Evolutionary conservation across 2,113 vertebrate species (phyloP), one percentile per base, ranked within the genome.

Genomic region (Takifugu bimaculatus): DNA sequence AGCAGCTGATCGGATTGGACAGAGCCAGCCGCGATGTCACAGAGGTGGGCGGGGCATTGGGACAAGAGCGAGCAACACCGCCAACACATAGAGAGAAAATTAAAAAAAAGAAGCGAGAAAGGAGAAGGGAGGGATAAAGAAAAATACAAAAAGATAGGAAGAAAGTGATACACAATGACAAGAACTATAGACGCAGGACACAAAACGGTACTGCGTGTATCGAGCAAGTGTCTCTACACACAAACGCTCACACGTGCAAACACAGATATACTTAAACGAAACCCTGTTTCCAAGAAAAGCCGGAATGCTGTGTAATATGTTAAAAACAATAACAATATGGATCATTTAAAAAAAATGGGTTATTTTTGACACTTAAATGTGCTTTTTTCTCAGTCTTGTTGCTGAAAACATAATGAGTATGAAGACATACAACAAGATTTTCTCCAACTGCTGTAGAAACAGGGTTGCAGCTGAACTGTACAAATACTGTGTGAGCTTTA

Each of bases 1-100:
- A 99, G 94, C 93, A 99, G 96, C 97, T 99, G 96, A 94, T 90
- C 89, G 76, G 85, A 94, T 90, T 92, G 84, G 84, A 84, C 81
- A 88, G 82, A 88, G 81, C 80, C 88, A 85, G 84, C 78, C 85
- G 79, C 76, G 78, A 87, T 82, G 88, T 87, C 88, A 88, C 85
- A 85, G 69, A 81, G 65, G 77, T 74, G 79, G 79, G 80, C 75
- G 63, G 82, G 82, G 82, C 85, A 87, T 87, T 87, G 76, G 83
- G 82, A 87, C 85, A 94, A 96, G 91, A 93, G 92, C 63, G 92
- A 93, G 94, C 92, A 91, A 92, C 87, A 90, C 80, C 85, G 92
- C 84, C 91, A 87, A 87, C 74, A 88, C 78, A 91, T 84, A 85
- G 64, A 83, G 67, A 77, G 55, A 65, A 66, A 80, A 26, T 45